Evolutionary conservation across 1,140 invertebrate species (phyloP), one percentile per base, ranked within the genome.

Genomic region (Ctenoplectra terminalis): DNA sequence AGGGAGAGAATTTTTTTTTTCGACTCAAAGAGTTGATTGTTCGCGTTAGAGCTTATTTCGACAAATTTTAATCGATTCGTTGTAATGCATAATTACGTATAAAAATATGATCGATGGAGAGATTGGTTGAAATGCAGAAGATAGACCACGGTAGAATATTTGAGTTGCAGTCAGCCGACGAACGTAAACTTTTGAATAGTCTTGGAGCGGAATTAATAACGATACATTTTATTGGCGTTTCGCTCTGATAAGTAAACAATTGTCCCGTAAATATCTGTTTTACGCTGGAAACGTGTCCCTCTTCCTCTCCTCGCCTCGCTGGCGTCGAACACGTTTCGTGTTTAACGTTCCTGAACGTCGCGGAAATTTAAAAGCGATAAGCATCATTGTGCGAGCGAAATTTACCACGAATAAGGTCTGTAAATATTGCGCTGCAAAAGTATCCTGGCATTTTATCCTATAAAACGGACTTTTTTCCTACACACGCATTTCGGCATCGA

Each of bases 191-290:
- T 71, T 72, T 58, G 23, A 66, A 66, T 26, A n/a, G 43, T 15
- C 7, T 2, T 29, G 15, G 9, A 70, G 54, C 43, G 46, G 67
- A 61, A 71, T 79, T 71, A 72, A 79, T 79, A 79, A 61, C 46
- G 76, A 43, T 40, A 29, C 56, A 60, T 79, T 79, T 50, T 61
- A 1, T 11, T 29, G 5, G 17, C 7, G 31, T 72, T 79, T 71
- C 75, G 75, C 52, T 70, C 75, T n/a, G 76, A 50, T 71, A 60
- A 60, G 43, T 61, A 71, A 78, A 78, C 67, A 78, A 78, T 78
- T 69, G 67, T 78, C 34, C 17, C 58, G 77, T 72, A 79, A 79
- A 79, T 69, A 79, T 63, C 56, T 50, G 56, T 63, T 71, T 71
- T 17, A 31, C 31, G 43, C 20, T 26, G 26, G 11, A 48, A 58